These are phyloP conservation scores for Eupithecia subumbrata DNA, from an alignment of 2,888 invertebrate species.

Conservation along the genomic window DNA sequence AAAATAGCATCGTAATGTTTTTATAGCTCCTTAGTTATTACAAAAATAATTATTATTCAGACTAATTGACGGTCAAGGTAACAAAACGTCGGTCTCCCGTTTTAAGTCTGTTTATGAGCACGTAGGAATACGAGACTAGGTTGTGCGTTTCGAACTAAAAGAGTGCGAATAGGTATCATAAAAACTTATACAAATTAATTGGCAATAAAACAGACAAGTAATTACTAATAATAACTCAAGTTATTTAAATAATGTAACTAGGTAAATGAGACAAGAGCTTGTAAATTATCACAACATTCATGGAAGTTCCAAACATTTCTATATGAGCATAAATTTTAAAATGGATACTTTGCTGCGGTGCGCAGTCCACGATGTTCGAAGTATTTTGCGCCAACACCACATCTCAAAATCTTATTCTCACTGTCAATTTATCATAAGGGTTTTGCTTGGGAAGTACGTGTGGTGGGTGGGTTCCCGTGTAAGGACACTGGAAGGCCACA, in stretches of 20 bases:
- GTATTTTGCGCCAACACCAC: too few species aligned
- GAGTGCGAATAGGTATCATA: background rate
- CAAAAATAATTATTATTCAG: background rate
- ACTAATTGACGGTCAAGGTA: background rate
- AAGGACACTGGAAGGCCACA: too few species aligned
- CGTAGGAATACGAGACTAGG: background rate
- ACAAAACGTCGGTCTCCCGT: background rate
- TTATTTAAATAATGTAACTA: constrained; percentile 26
- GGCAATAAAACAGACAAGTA: constrained; percentile 30
- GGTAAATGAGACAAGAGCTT: constrained; percentile 20
- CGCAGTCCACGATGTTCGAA: too few species aligned
- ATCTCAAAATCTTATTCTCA: too few species aligned
- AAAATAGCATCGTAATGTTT: too few species aligned
- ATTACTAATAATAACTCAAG: constrained; percentile 29
- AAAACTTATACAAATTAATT: constrained; percentile 22
- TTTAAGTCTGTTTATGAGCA: background rate
- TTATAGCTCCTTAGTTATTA: background rate
- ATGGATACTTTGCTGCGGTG: too few species aligned
- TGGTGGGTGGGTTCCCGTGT: too few species aligned
- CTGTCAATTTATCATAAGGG: too few species aligned
- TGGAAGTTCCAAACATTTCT: constrained; percentile 15
- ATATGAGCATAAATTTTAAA: constrained; percentile 20
- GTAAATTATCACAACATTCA: constrained; percentile 31
- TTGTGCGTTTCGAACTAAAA: background rate
- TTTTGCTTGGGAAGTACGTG: too few species aligned